These are phyloP conservation scores for Poecilia velifera DNA, from an alignment of 2,797 vertebrate genomes.

Conservation along the genomic window DNA sequence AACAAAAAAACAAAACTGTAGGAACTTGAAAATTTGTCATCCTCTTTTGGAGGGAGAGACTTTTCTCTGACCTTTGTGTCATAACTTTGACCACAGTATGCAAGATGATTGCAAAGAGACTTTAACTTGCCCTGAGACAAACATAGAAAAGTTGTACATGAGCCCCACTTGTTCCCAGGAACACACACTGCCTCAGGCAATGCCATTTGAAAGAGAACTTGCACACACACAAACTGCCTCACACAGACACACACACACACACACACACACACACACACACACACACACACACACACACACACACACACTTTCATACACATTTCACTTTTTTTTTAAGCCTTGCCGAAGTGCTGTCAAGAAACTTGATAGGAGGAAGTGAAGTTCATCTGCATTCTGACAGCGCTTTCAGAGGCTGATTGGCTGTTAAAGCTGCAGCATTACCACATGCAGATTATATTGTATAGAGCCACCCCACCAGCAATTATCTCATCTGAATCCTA, in stretches of 20 bases:
- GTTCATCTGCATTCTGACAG: conserved; percentile 54
- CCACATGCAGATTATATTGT: conserved; percentile 57
- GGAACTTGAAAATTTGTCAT: not conserved
- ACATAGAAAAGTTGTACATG: conserved; percentile 52
- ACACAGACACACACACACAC: not conserved
- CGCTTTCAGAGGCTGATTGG: conserved; percentile 45
- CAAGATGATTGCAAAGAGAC: conserved; percentile 21
- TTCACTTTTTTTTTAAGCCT: conserved; percentile 25
- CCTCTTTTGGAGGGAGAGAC: not conserved
- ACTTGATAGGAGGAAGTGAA: not conserved
- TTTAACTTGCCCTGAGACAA: conserved; percentile 37
- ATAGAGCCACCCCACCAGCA: conserved; percentile 16
- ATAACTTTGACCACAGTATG: conserved; percentile 26
- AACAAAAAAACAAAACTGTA: too few species aligned
- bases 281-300: not conserved
- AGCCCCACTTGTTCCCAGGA: conserved; percentile 39
- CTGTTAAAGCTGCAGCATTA: conserved; percentile 43
- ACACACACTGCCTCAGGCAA: conserved; percentile 38
- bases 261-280: conserved; percentile 9
- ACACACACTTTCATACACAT: not conserved
- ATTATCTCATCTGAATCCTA: conserved; percentile 19
- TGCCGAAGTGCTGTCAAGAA: conserved; percentile 17
- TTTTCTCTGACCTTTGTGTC: conserved; percentile 38
- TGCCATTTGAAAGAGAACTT: conserved; percentile 17
- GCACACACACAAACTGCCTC: conserved; percentile 8